phyloP scores from a whole-genome alignment of 2,113 vertebrate genomes.

The Pangasianodon gigas region DNA sequence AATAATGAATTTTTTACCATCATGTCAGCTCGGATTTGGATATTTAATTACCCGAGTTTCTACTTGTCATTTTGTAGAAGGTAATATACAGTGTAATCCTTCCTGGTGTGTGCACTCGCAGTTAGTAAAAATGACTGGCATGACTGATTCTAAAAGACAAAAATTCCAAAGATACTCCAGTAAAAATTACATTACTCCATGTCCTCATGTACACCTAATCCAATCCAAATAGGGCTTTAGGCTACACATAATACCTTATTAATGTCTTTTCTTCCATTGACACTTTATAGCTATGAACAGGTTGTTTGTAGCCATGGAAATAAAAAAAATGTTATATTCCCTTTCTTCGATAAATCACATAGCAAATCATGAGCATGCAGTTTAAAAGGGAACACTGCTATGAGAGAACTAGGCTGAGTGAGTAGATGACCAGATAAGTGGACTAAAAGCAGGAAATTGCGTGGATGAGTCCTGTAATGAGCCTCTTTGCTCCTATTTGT shows the following conservation, averaged over 20 bases:
- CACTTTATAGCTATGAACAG: neutral
- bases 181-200: neutral
- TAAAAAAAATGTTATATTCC: neutral
- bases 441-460: constrained; percentile 39
- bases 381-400: neutral
- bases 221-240: neutral
- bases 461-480: constrained; percentile 27
- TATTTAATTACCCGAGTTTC: neutral
- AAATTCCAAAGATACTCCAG: neutral
- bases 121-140: neutral
- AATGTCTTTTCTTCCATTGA: neutral
- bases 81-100: neutral
- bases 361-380: neutral
- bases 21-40: neutral
- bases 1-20: neutral
- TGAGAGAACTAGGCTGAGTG: neutral
- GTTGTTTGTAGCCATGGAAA: neutral
- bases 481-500: constrained; percentile 12
- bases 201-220: neutral
- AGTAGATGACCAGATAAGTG: constrained; percentile 15
- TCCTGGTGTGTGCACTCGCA: neutral
- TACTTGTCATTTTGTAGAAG: neutral
- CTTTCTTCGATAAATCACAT: neutral
- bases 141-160: neutral
- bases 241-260: neutral